Evolutionary conservation across 2,797 vertebrate species (phyloP), one percentile per base, ranked within the genome.

Genomic region (Notolabrus celidotus): DNA sequence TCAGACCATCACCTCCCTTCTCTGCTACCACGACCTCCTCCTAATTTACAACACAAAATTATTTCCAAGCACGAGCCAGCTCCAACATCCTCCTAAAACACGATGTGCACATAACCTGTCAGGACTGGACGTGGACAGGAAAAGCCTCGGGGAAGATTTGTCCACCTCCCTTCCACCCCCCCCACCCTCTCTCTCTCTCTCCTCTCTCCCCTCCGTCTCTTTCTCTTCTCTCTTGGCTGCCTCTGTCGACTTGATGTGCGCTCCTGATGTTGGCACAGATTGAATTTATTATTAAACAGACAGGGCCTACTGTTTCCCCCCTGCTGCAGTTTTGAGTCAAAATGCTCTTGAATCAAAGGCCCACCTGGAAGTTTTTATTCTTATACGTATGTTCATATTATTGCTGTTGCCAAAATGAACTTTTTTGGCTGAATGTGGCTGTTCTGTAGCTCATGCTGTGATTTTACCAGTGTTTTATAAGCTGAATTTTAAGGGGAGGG

Each of bases 251-350:
- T 80, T 78, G 61, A 73, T 82, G 79, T 87, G 77, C 15, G 20
- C 59, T 71, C 67, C 57, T 50, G 16, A 83, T 76, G 77, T 86
- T 86, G 88, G 84, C 75, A 71, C 61, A 73, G 80, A 74, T 65
- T 81, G 51, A 60, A 86, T 88, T 84, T 77, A 84, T 84, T 88
- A 86, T 90, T 84, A 76, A 91, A 83, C 54, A 77, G 80, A 79
- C 81, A 56, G 45, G n/a, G 47, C 46, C 14, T 53, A 80, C 75
- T 80, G 76, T 72, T 84, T 79, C 58, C 25, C 43, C 54, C 57
- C 71, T 67, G 55, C 67, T 55, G 51, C n/a, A n/a, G n/a, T n/a
- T 67, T 53, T 41, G 58, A 72, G 54, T 71, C 52, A 57, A 60
- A 69, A 34, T 1, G 3, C 31, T 25, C 20, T 25, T 42, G 53